Evolutionary conservation across 2,888 invertebrate genomes (phyloP), one percentile per base, ranked within the genome.

Genomic region (Euclidia mi): DNA sequence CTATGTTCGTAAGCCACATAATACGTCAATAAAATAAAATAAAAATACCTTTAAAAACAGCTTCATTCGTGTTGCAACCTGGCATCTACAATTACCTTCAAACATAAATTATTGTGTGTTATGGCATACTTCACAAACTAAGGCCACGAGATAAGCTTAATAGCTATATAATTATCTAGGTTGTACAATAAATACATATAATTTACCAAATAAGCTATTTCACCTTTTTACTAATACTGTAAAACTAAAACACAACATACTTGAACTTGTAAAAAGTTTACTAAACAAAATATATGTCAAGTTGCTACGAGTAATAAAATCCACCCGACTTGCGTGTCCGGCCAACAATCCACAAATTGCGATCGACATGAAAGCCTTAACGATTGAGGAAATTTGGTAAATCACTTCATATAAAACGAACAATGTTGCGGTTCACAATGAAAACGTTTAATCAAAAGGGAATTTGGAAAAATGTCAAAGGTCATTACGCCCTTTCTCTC

Each of bases 331-430:
- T 76, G 85, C 85, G 85, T 85, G 83, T 66, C 59, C 67, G 44
- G 65, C 65, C 65, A 72, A 73, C 78, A 66, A 71, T 69, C 77
- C 75, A 80, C 82, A 84, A 83, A 84, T 84, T 83, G 75, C 82
- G 59, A 78, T 82, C 76, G 79, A 72, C 84, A 84, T 82, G 79
- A 79, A 84, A 79, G 78, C 66, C 68, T 64, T 84, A 84, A 85
- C 81, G 81, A 84, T 83, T 74, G 79, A 75, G 81, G 81, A 84
- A 84, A 86, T 85, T 81, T 81, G 65, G 77, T 77, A 80, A 84
- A 86, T 85, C 79, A 83, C 84, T 84, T 81, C 78, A 82, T 79
- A 82, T 70, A 74, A 79, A 57, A 56, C 65, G 80, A 76, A 79
- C 79, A 84, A 79, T 81, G 67, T 69, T 68, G 61, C 56, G 62